phyloP scores from a whole-genome alignment of 2,888 invertebrate genomes.

The Sinopyrophorus schimmeli region DNA sequence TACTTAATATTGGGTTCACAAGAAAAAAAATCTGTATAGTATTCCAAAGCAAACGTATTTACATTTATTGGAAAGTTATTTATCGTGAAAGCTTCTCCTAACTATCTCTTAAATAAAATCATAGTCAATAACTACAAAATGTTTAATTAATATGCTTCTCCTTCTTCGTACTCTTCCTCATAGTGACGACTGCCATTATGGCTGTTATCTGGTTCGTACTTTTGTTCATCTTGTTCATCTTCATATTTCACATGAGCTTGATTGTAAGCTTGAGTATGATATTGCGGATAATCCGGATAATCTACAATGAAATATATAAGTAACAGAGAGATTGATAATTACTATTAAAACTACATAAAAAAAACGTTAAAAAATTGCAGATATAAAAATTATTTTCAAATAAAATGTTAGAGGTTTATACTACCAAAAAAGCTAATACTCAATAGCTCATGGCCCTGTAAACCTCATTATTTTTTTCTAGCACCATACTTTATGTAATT shows the following conservation, averaged over 20 bases:
- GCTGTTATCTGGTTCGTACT: conserved; percentile 67
- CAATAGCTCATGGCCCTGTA: conserved; percentile 51
- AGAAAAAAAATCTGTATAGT: too few relatives aligned
- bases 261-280: conserved; percentile 61
- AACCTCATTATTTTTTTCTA: conserved; percentile 40
- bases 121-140: too few relatives aligned
- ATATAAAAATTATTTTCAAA: conserved; percentile 1
- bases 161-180: conserved; percentile 55
- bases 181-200: conserved; percentile 52
- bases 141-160: conserved; percentile 53
- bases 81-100: too few relatives aligned
- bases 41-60: too few relatives aligned
- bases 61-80: too few relatives aligned
- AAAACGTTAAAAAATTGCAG: background rate
- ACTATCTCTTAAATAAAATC: too few relatives aligned
- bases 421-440: conserved; percentile 53
- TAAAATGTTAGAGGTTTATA: conserved; percentile 51
- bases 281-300: conserved; percentile 73
- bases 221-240: conserved; percentile 70
- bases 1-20: too few relatives aligned
- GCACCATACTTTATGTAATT: conserved; percentile 24
- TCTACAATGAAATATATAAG: conserved; percentile 55
- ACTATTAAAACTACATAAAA: background rate
- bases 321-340: background rate
- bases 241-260: conserved; percentile 71